These are phyloP conservation scores for Anomalospiza imberbis DNA, from an alignment of 2,797 vertebrate genomes.

Conservation along the genomic window DNA sequence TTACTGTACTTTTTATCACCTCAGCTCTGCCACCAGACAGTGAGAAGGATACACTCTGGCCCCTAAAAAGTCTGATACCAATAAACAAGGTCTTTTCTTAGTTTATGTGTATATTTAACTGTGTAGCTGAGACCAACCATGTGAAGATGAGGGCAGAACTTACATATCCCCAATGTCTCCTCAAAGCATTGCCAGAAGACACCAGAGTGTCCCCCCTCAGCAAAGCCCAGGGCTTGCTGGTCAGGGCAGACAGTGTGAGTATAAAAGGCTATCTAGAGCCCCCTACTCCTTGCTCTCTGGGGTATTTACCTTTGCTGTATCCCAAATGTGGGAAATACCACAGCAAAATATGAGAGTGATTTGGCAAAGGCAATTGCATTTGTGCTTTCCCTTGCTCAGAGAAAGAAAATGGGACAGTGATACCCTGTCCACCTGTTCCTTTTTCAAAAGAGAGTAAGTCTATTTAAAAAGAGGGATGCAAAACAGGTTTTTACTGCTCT, in stretches of 20 bases:
- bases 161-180: neutral
- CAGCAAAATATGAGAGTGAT: neutral
- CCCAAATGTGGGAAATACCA: neutral
- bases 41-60: neutral
- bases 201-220: fast-evolving
- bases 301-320: neutral
- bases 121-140: neutral
- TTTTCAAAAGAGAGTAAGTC: neutral
- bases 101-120: neutral
- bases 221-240: neutral
- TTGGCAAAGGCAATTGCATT: neutral
- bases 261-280: neutral
- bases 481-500: neutral
- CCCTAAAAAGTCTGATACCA: neutral
- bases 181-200: neutral
- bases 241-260: neutral
- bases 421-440: neutral
- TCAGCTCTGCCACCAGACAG: neutral
- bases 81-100: neutral
- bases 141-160: neutral
- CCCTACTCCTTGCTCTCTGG: neutral
- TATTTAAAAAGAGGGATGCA: neutral
- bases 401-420: neutral
- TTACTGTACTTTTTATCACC: neutral
- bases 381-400: neutral